Base-by-base conservation (phyloP, 2,888 invertebrate species). In the Chouioia cunea region DNA sequence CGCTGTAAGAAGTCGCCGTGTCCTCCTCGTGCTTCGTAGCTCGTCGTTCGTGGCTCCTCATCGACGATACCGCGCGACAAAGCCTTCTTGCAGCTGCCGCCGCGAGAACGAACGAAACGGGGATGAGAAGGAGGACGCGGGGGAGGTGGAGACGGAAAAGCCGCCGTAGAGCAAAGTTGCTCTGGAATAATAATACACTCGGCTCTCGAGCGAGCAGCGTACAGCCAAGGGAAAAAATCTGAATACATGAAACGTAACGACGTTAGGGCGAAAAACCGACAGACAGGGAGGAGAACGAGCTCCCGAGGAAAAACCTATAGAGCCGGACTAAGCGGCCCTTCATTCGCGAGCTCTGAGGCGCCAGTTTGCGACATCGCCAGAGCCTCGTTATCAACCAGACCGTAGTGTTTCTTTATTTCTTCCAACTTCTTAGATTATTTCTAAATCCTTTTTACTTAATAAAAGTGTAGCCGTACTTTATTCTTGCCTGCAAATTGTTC, bases 201-300 rank as follows among this genome's bases (percentile, higher is more conserved):
- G 76, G 74, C 74, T 77, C 77, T 78, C 78, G 79, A 36, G 36
- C 74, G 77, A 78, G 78, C 78, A 79, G 47, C 43, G 65, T 78
- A 77, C 76, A 72, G 76, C 75, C 75, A 76, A 76, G 77, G 76
- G 75, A 84, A 83, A 81, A 83, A 84, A 84, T 83, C 83, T 82
- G 84, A 84, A 85, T 84, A 84, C 80, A 83, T 83, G 82, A 82
- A 83, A 85, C 79, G 80, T 83, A 84, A 83, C 82, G 84, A 81
- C 79, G 79, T 60, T 50, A 56, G 68, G 76, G 74, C 70, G 12
- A 63, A 27, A 22, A 2, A 53, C 36, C 14, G 57, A 48, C 46
- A 54, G 62, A 54, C 43, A 56, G 23, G 53, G 50, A 60, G 50
- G 60, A 50, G 23, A 47, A 4, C 22, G 52, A 58, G 44, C 12